Evolutionary conservation across 2,797 vertebrate species (phyloP).

Genomic region (Xiphorhynchus erythropygius): DNA sequence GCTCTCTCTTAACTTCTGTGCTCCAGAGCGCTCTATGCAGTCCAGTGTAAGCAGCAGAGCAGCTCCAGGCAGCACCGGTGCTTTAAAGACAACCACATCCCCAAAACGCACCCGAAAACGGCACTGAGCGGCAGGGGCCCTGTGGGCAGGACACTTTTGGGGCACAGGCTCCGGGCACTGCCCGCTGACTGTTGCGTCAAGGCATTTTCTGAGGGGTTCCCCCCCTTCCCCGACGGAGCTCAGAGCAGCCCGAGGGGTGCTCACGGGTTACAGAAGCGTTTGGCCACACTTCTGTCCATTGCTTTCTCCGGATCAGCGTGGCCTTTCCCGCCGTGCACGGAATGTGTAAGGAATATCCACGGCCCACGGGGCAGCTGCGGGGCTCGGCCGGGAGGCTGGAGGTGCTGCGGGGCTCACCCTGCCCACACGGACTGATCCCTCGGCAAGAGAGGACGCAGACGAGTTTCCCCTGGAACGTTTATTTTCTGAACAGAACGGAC

Average conservation of each 20-base stretch:
- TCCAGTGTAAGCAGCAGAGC: fast-evolving
- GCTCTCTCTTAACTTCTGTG: no score
- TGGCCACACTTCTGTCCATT: fast-evolving
- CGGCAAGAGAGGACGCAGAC: not conserved
- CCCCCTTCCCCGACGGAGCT: no score
- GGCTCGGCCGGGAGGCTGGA: not conserved
- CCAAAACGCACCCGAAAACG: fast-evolving
- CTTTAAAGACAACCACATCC: fast-evolving
- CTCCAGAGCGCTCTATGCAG: fast-evolving
- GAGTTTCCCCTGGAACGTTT: not conserved
- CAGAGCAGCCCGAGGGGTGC: not conserved
- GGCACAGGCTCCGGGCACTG: not conserved
- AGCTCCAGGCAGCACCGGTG: not conserved
- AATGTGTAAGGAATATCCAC: fast-evolving
- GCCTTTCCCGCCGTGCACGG: fast-evolving
- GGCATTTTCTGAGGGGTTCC: not conserved
- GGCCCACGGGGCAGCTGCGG: not conserved
- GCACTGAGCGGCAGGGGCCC: fast-evolving
- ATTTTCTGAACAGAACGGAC: not conserved
- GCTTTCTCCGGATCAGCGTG: fast-evolving
- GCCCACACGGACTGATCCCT: fast-evolving
- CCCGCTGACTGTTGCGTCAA: fast-evolving
- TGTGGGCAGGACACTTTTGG: fast-evolving
- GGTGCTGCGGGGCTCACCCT: not conserved
- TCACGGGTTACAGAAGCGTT: not conserved